Conservation (phyloP, 2,797 vertebrate species). For the Myotis pilosus region DNA sequence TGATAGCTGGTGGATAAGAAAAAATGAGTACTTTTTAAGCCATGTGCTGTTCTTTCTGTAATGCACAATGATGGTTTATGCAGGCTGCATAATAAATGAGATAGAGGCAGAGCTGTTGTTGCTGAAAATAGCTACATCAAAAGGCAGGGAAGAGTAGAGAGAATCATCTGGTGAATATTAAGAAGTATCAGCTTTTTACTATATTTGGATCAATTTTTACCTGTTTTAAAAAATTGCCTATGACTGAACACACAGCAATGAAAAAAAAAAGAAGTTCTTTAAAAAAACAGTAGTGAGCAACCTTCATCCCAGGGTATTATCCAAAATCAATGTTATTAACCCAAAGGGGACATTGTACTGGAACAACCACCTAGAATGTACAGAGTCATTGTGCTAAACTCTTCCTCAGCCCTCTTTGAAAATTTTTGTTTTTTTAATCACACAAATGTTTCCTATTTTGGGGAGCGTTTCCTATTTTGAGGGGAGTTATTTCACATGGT, state of each 20-base stretch:
- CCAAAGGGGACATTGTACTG: background rate
- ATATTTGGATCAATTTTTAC: background rate
- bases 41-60: background rate
- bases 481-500: background rate
- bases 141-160: background rate
- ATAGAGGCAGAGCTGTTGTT: background rate
- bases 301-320: background rate
- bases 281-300: background rate
- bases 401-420: background rate
- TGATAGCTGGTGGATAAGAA: background rate
- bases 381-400: background rate
- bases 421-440: background rate
- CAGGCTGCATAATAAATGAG: slow-evolving; percentile 57
- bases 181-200: background rate
- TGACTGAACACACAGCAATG: background rate
- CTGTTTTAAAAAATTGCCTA: background rate
- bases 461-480: background rate
- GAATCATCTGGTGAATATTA: slow-evolving; percentile 35
- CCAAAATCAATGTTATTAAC: background rate
- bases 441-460: background rate
- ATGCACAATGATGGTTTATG: slow-evolving; percentile 10
- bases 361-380: background rate
- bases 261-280: background rate
- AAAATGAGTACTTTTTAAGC: background rate
- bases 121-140: slow-evolving; percentile 52